Evolutionary conservation across 2,797 vertebrate species (phyloP).

Genomic region (Leuciscus waleckii): DNA sequence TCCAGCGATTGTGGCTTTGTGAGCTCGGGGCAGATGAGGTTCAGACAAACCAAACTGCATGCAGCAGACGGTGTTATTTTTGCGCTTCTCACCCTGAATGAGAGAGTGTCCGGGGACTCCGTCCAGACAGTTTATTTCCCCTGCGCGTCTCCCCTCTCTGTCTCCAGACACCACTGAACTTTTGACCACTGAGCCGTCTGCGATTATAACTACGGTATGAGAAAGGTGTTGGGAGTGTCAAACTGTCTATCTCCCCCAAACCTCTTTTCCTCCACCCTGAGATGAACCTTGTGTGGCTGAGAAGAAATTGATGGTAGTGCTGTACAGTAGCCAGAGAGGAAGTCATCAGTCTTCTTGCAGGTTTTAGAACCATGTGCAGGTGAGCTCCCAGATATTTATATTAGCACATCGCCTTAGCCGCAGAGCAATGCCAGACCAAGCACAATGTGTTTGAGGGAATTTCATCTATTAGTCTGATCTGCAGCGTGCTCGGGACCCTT

Average conservation of each 20-base stretch:
- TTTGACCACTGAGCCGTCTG: conserved; percentile 53
- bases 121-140: conserved; percentile 70
- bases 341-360: conserved; percentile 69
- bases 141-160: conserved; percentile 62
- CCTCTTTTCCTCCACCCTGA: conserved; percentile 45
- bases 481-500: conserved; percentile 23
- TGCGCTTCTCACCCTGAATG: conserved; percentile 59
- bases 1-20: conserved; percentile 27
- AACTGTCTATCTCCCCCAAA: conserved; percentile 30
- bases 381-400: conserved; percentile 66
- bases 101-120: conserved; percentile 50
- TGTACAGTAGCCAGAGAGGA: conserved; percentile 71
- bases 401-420: conserved; percentile 63
- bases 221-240: conserved; percentile 52
- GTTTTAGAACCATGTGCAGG: conserved; percentile 63
- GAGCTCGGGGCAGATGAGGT: conserved; percentile 29
- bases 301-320: conserved; percentile 57
- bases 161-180: conserved; percentile 57
- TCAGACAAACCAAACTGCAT: conserved; percentile 45
- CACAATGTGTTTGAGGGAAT: conserved; percentile 45
- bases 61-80: conserved; percentile 58
- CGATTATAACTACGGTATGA: conserved; percentile 43
- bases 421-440: conserved; percentile 71
- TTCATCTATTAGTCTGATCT: conserved; percentile 38
- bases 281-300: conserved; percentile 55